These are phyloP conservation scores for Epizoanthus fatuus DNA, from an alignment of 92 coral and sea anemone genomes.

Conservation along the genomic window DNA sequence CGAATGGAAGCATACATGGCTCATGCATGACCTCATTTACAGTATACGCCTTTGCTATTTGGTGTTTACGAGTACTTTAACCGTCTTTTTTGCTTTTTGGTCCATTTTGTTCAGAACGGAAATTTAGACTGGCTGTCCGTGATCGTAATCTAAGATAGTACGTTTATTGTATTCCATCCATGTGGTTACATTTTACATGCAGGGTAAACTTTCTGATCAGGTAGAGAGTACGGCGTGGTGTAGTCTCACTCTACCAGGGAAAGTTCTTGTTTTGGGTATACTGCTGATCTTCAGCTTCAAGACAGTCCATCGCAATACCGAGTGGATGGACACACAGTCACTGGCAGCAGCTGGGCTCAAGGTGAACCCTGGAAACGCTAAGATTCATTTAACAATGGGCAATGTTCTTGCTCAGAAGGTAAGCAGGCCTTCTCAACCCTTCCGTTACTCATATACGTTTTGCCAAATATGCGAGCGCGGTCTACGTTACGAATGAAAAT, in stretches of 20 bases:
- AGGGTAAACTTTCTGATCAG: neutral
- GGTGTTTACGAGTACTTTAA: too few species aligned
- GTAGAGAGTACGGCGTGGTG: neutral
- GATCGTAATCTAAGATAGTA: neutral
- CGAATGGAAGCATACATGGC: too few species aligned
- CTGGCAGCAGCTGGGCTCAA: constrained; percentile 82
- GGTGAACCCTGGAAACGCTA: constrained; percentile 84
- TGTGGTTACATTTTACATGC: neutral
- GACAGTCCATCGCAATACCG: constrained; percentile 79
- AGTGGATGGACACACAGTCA: constrained; percentile 74
- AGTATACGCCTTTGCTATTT: too few species aligned
- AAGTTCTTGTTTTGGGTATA: constrained; percentile 46
- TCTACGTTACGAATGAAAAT: too few species aligned
- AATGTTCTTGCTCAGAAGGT: constrained; percentile 86
- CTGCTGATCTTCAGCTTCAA: constrained; percentile 58
- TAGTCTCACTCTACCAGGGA: constrained; percentile 44
- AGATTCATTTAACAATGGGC: constrained; percentile 82
- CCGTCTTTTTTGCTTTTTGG: too few species aligned
- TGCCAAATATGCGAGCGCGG: too few species aligned
- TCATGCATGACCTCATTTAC: too few species aligned
- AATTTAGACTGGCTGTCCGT: too few species aligned
- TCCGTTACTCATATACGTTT: neutral
- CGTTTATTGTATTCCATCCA: neutral
- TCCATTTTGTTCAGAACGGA: too few species aligned
- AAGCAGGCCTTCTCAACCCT: neutral